Evolutionary conservation across 2,797 vertebrate genomes (phyloP).

Genomic region (Pampus argenteus): DNA sequence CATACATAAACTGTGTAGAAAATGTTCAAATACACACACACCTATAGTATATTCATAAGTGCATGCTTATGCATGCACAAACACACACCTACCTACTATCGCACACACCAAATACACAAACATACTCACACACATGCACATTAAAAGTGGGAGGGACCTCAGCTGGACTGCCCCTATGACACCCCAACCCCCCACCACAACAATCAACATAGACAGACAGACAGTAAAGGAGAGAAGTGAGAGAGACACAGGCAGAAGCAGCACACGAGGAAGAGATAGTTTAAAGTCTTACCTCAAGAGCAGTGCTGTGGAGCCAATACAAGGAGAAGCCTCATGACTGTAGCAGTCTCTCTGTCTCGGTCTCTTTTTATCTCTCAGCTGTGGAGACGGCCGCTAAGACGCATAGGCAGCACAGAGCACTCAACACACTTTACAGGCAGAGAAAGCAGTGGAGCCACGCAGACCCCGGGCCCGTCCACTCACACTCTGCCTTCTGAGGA

Average conservation of each 20-base stretch:
- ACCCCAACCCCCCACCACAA: slow-evolving; percentile 55
- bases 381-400: slow-evolving; percentile 49
- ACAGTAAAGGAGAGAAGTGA: slow-evolving; percentile 57
- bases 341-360: slow-evolving; percentile 58
- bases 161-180: slow-evolving; percentile 50
- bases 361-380: slow-evolving; percentile 65
- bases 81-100: slow-evolving; percentile 20
- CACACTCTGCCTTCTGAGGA: slow-evolving; percentile 91
- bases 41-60: slow-evolving; percentile 28
- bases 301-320: slow-evolving; percentile 62
- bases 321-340: slow-evolving; percentile 83
- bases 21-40: slow-evolving; percentile 38
- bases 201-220: slow-evolving; percentile 66
- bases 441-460: slow-evolving; percentile 81
- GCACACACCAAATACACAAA: slow-evolving; percentile 11
- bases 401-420: slow-evolving; percentile 52
- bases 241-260: slow-evolving; percentile 62
- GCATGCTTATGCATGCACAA: slow-evolving; percentile 29
- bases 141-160: slow-evolving; percentile 72
- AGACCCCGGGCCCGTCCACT: slow-evolving; percentile 86
- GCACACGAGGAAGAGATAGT: slow-evolving; percentile 33
- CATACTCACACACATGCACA: slow-evolving; percentile 41
- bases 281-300: slow-evolving; percentile 87
- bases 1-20: slow-evolving; percentile 49
- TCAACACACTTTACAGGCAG: slow-evolving; percentile 74